Percentiles rank a stretch among this genome's conserved stretches.
Evolutionary conservation across 1,140 invertebrate species (phyloP).

Genomic region (Bombus turneri): DNA sequence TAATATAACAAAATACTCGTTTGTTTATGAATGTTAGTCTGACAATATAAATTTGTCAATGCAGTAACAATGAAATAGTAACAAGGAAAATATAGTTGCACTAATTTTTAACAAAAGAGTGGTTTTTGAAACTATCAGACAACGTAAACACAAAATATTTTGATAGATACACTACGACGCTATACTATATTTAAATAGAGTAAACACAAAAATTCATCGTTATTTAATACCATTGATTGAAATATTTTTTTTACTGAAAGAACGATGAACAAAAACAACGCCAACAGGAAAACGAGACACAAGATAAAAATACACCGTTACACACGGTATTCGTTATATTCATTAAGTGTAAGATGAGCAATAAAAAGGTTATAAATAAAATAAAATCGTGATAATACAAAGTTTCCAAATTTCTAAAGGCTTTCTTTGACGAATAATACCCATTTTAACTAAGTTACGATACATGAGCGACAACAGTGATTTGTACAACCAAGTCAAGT

Average conservation of each 20-base stretch:
- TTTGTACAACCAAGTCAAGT: background rate
- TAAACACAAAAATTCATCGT: background rate
- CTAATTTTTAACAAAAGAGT: background rate
- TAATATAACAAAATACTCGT: background rate
- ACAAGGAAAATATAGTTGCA: background rate
- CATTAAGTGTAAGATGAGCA: background rate
- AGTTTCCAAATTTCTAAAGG: background rate
- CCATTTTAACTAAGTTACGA: background rate
- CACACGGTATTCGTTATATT: background rate
- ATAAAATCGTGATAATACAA: background rate
- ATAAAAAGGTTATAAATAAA: constrained; percentile 6
- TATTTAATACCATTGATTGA: background rate
- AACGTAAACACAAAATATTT: background rate
- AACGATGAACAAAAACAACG: background rate
- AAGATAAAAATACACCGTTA: constrained; percentile 8
- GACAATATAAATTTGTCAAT: background rate
- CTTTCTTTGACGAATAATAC: background rate
- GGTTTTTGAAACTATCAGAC: no score
- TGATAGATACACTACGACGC: background rate
- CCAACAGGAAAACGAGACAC: background rate
- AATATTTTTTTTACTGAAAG: background rate
- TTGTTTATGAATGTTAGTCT: background rate
- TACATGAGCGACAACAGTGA: background rate
- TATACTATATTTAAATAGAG: background rate
- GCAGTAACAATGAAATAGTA: background rate